Conservation (phyloP, 2,113 vertebrate species). For the Entelurus aequoreus region DNA sequence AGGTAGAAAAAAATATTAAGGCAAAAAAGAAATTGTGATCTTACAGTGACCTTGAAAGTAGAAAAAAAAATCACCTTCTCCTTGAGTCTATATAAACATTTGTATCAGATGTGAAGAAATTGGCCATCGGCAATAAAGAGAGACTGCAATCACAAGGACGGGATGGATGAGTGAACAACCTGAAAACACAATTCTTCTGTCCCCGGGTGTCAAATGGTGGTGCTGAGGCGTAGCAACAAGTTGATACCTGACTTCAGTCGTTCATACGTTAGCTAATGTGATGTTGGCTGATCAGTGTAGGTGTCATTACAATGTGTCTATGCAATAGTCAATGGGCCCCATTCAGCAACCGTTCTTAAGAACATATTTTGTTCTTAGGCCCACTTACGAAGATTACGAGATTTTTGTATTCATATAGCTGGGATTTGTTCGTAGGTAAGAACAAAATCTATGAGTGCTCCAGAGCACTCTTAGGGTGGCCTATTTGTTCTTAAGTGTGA, state of each 20-base stretch:
- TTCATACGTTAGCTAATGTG: not conserved
- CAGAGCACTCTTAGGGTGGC: too few species aligned
- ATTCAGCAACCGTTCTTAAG: too few species aligned
- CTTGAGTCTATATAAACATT: not conserved
- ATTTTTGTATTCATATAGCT: too few species aligned
- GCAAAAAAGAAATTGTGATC: not conserved
- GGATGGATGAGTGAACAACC: constrained; percentile 3
- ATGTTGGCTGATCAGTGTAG: not conserved
- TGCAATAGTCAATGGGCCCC: too few species aligned
- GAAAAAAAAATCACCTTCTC: not conserved
- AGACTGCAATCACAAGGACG: constrained; percentile 2
- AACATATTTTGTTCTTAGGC: too few species aligned
- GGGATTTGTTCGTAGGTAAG: too few species aligned
- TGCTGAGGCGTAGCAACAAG: constrained; percentile 5
- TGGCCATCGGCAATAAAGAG: constrained; percentile 1
- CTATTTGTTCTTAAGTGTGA: too few species aligned
- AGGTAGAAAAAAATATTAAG: not conserved
- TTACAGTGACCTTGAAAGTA: constrained; percentile 3
- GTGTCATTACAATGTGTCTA: not conserved
- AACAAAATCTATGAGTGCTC: too few species aligned
- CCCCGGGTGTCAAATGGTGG: not conserved
- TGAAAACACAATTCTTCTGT: constrained; percentile 4
- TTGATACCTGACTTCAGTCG: not conserved
- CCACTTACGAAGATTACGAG: too few species aligned
- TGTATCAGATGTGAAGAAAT: constrained; percentile 4